Evolutionary conservation across 2,797 vertebrate species (phyloP), one percentile per base, ranked within the genome.

Genomic region (Nasua narica): DNA sequence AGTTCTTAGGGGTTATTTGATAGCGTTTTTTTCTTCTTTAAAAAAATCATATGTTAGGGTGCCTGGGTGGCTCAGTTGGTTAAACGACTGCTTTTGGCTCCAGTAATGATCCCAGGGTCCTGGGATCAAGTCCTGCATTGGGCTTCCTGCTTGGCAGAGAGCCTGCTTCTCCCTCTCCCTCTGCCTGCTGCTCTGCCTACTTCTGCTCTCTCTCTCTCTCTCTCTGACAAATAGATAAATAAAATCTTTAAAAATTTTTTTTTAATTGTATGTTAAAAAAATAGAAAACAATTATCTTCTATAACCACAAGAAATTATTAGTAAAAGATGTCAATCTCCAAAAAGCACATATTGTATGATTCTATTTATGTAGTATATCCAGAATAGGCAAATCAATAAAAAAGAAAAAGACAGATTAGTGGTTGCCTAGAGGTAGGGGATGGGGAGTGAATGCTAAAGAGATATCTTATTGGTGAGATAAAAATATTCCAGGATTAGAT

Each of bases 401-500:
- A 48, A 93, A 92, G 48, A 50, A 76, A 48, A 93, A 92, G 48
- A 92, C 14, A 70, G 56, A 90, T 90, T 3, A 94, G 76, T 16
- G 35, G 58, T 65, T 72, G 8, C 29, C 62, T 54, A 40, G 10
- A 18, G 21, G 43, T 74, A 4, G 40, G 14, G 13, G 29, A 27
- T 37, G 40, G n/a, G 18, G 52, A 74, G 32, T 69, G 27, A 85
- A 83, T 52, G n/a, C 56, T 65, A 37, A 54, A 67, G 37, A 65
- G 15, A 74, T 87, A 87, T 72, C 69, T 62, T 69, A 7, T 15
- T 52, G 48, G n/a, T 50, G 25, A 56, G n/a, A 69, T 78, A 29
- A 94, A 96, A 94, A 87, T 76, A 8, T 65, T 56, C 81, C 84
- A 76, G 91, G 89, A 90, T 87, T 76, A 87, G 65, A 81, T 25